These are phyloP conservation scores for Neoitamus cyanurus DNA, from an alignment of 2,888 invertebrate species.

Conservation along the genomic window DNA sequence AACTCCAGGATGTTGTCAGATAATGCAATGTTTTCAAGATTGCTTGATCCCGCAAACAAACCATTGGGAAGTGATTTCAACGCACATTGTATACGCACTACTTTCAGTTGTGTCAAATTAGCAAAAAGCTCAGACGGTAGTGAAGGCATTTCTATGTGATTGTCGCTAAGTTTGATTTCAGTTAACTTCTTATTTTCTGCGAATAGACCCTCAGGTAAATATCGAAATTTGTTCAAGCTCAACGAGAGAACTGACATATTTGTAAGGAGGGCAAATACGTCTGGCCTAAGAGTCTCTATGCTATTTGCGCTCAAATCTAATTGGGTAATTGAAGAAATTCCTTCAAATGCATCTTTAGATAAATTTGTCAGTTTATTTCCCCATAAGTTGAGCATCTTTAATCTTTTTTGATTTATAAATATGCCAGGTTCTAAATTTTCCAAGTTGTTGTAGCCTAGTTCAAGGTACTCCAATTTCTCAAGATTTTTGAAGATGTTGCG, in stretches of 20 bases:
- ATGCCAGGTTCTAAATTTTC: slow-evolving; percentile 71
- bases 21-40: slow-evolving; percentile 72
- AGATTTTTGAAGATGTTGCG: slow-evolving; percentile 70
- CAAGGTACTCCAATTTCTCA: slow-evolving; percentile 71
- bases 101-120: slow-evolving; percentile 70
- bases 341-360: slow-evolving; percentile 72
- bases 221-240: slow-evolving; percentile 74
- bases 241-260: slow-evolving; percentile 75
- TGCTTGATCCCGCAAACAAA: slow-evolving; percentile 72
- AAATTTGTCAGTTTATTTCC: slow-evolving; percentile 75
- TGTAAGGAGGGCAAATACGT: slow-evolving; percentile 72
- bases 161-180: slow-evolving; percentile 70
- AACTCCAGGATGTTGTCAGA: slow-evolving; percentile 69
- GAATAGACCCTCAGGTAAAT: slow-evolving; percentile 73
- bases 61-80: slow-evolving; percentile 72
- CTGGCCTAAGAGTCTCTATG: slow-evolving; percentile 71
- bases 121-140: slow-evolving; percentile 73
- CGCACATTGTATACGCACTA: slow-evolving; percentile 71
- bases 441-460: slow-evolving; percentile 76
- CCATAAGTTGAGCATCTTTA: slow-evolving; percentile 75
- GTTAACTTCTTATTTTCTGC: slow-evolving; percentile 69
- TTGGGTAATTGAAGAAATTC: slow-evolving; percentile 72
- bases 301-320: slow-evolving; percentile 78
- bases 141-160: slow-evolving; percentile 70
- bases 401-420: slow-evolving; percentile 72